Conservation (phyloP, 2,888 invertebrate genomes). For the Cryptus viduatorius region DNA sequence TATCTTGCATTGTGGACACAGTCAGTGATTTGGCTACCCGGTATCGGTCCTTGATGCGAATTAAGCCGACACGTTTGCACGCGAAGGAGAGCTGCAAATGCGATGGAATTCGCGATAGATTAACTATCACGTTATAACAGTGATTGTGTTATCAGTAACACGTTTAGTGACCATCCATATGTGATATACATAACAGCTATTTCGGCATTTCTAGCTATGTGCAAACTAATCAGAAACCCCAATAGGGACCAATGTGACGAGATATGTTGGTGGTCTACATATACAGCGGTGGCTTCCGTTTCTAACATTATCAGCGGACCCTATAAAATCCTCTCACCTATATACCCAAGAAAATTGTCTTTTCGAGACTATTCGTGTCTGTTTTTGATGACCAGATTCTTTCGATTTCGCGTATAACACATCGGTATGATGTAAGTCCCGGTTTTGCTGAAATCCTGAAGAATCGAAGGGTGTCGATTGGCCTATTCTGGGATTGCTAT, state of each 20-base stretch:
- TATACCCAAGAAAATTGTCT: neutral
- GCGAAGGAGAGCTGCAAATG: slow-evolving; percentile 26
- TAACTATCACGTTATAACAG: neutral
- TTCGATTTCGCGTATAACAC: neutral
- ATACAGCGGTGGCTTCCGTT: neutral
- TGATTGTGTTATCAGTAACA: neutral
- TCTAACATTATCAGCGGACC: neutral
- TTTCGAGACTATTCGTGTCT: neutral
- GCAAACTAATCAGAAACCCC: neutral
- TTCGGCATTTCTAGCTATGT: neutral
- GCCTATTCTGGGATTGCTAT: neutral
- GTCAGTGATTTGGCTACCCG: slow-evolving; percentile 69
- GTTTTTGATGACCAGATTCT: neutral
- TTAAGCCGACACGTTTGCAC: slow-evolving; percentile 72
- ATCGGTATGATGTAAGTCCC: neutral
- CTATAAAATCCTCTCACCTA: neutral
- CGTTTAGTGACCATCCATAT: neutral
- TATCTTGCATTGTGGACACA: slow-evolving; percentile 71
- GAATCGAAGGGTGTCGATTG: slow-evolving; percentile 10
- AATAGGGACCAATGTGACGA: neutral
- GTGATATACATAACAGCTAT: neutral
- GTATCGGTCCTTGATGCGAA: slow-evolving; percentile 73
- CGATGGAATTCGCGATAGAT: slow-evolving; percentile 34
- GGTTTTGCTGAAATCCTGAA: slow-evolving; percentile 5
- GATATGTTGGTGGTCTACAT: neutral